Conservation (phyloP, 2,797 vertebrate species). For the Miichthys miiuy region DNA sequence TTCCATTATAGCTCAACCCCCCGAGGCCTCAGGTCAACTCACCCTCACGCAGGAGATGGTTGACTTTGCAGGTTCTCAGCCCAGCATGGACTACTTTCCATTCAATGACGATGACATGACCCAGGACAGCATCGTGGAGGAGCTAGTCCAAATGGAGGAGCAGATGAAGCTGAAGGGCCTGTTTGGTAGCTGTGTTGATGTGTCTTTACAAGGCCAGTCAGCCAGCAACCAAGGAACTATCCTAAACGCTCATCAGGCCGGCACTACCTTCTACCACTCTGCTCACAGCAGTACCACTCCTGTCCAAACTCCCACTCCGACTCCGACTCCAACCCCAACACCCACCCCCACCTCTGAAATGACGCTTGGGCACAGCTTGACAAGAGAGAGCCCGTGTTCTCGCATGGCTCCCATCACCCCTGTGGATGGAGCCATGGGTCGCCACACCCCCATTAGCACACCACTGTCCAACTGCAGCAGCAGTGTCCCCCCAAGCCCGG, state of each 20-base stretch:
- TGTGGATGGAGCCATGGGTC: slow-evolving; percentile 93
- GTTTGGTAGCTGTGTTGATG: slow-evolving; percentile 90
- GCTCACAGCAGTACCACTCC: slow-evolving; percentile 95
- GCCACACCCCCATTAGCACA: slow-evolving; percentile 96
- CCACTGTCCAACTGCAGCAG: slow-evolving; percentile 98
- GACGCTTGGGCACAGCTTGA: slow-evolving; percentile 90
- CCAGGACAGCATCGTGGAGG: slow-evolving; percentile 99
- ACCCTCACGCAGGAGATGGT: slow-evolving; percentile 93
- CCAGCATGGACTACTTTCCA: slow-evolving; percentile 95
- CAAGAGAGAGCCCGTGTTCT: slow-evolving; percentile 96
- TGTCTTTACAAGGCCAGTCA: slow-evolving; percentile 90
- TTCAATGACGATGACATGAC: slow-evolving; percentile 98
- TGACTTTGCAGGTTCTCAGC: slow-evolving; percentile 91
- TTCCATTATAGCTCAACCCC: slow-evolving; percentile 87
- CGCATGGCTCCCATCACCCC: slow-evolving; percentile 94
- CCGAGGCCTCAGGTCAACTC: slow-evolving; percentile 89
- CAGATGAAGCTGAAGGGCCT: slow-evolving; percentile 96
- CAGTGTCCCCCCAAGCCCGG: slow-evolving; percentile 97
- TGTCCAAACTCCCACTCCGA: slow-evolving; percentile 92
- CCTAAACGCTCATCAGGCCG: slow-evolving; percentile 87
- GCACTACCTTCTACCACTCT: slow-evolving; percentile 92
- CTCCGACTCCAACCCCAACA: slow-evolving; percentile 92
- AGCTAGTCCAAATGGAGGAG: slow-evolving; percentile 98
- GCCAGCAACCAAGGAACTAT: slow-evolving; percentile 85
- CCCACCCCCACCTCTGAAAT: slow-evolving; percentile 97